Evolutionary conservation across 2,888 invertebrate species (phyloP), one percentile per base, ranked within the genome.

Genomic region (Orthonevra nobilis): DNA sequence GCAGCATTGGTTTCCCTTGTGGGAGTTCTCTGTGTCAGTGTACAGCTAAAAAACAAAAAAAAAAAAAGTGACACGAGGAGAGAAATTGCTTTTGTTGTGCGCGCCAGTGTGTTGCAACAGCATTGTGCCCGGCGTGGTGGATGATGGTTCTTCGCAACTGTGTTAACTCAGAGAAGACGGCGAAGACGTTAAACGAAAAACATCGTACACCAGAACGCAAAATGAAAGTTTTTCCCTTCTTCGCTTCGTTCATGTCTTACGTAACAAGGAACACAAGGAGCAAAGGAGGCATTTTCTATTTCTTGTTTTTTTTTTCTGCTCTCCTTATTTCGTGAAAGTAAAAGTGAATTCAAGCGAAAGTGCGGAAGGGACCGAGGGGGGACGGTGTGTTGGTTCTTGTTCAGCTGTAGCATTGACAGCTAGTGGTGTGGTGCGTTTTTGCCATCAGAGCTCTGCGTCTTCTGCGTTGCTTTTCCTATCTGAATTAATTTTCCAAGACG

Each of bases 61-160:
- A n/a, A n/a, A 79, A 61, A 75, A 79, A 73, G 60, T 79, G 79
- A 79, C 79, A 79, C 66, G 72, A 79, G 54, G 79, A 79, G 73
- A 73, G 73, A 79, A 79, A 79, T 79, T 73, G 73, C 73, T 79
- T 79, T 79, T 79, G 72, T 79, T 79, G 79, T 66, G 79, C 60
- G 73, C 73, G 58, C 64, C 79, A 66, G 73, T 72, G 79, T 79
- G 79, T 72, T 79, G 79, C 79, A 79, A 68, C 73, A 61, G 79
- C 73, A 73, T 79, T 79, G 54, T 68, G 30, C 54, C 19, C 60
- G 30, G 17, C 20, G 30, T 38, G 32, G 38, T 52, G 42, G 52
- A 6, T 50, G 28, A 23, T 38, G 46, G 52, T 58, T 46, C 14
- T 38, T 20, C 36, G 61, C 48, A 73, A 79, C 73, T 68, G 73